A percentile compares a stretch with the other conserved stretches of the same genome.
Conservation (phyloP, 1,140 invertebrate species). For the Holotrichia oblita region DNA sequence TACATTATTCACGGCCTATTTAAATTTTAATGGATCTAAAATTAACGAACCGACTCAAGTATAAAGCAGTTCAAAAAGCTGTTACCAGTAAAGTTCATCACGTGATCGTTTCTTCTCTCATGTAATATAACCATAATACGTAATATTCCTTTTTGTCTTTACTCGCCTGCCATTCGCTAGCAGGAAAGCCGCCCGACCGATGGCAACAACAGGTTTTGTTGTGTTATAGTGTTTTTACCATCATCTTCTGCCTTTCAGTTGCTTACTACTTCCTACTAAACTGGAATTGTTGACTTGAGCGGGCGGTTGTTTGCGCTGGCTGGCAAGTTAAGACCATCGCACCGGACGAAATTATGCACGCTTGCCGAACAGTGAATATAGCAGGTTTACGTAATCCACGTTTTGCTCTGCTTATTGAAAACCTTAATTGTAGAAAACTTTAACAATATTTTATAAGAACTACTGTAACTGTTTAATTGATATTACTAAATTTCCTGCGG, state of each 20-base stretch:
- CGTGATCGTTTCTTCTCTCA: not conserved
- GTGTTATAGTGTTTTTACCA: constrained; percentile 12
- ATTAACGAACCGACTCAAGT: not conserved
- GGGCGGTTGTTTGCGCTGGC: not conserved
- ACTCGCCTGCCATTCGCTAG: not conserved
- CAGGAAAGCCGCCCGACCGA: not conserved
- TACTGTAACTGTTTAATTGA: not conserved
- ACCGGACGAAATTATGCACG: constrained; percentile 19
- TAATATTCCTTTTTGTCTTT: constrained; percentile 7
- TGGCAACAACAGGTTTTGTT: not conserved
- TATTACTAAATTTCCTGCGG: not conserved
- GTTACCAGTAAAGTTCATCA: constrained; percentile 4
- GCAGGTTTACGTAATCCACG: not conserved
- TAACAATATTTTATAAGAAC: not conserved
- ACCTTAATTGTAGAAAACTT: not conserved
- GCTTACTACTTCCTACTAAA: constrained; percentile 20
- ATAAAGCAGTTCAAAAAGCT: not conserved
- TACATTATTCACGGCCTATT: not conserved
- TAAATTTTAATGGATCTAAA: not conserved
- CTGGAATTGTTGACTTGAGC: constrained; percentile 16
- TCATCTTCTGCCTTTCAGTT: constrained; percentile 16
- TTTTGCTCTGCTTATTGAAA: not conserved
- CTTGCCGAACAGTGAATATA: not conserved
- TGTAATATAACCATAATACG: not conserved
- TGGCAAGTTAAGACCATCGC: not conserved